Base-by-base conservation (phyloP, 2,888 invertebrate species). In the Helleia helle region DNA sequence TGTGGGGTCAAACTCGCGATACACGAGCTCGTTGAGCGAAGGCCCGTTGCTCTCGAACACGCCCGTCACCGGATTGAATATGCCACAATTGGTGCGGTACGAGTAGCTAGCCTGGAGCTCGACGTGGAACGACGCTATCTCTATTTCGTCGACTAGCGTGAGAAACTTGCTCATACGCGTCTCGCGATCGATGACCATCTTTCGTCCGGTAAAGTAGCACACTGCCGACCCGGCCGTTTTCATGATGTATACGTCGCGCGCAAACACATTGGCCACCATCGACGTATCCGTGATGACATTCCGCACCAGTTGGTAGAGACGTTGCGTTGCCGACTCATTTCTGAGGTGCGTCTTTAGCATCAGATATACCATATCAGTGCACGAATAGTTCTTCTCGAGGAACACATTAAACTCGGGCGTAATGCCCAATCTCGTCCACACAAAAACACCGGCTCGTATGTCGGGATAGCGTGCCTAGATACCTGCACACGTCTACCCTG, bases 351-450 rank as follows among this genome's bases (percentile, higher is more conserved):
- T 36, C 36, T 36, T 36, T 17, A 25, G 25, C 26, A 25, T 17
- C 36, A 36, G 25, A 22, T 36, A 36, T 11, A 36, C 25, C 17
- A 36, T 17, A 8, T 36, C 36, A 24, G 36, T 36, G 6, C 36
- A 36, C 14, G 36, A 36, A 36, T 11, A 36, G 25, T 36, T 36
- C 3, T 30, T 30, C 8, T 15, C 3, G 30, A 30, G 34, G 22
- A 39, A 39, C 18, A 39, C 14, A 30, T 39, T 30, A n/a, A 39
- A 14, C 13, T 11, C 29, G 18, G 38, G 12, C 18, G 22, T 22
- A 29, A 38, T 29, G n/a, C 38, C 38, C 29, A 38, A 29, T 29
- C 29, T 29, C 29, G 38, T 38, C 38, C 38, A 38, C 29, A 38
- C 38, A 14, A 29, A 38, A 38, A 29, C 38, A 12, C 38, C 38